Evolutionary conservation across 2,113 vertebrate species (phyloP).

Genomic region (Apteryx owenii): DNA sequence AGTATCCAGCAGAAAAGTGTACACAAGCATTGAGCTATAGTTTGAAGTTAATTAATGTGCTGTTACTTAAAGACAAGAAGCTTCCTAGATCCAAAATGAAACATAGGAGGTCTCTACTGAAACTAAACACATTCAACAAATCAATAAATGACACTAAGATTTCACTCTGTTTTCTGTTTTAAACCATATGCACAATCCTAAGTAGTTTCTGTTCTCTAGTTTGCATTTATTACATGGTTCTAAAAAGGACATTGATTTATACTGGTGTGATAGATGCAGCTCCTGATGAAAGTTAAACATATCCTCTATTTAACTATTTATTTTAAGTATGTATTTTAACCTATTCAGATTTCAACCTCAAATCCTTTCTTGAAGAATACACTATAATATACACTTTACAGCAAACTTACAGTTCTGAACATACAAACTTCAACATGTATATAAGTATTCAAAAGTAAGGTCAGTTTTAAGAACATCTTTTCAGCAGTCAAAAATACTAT

Average conservation of each 20-base stretch:
- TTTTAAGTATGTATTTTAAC: not conserved
- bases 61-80: not conserved
- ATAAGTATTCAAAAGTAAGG: not conserved
- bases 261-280: not conserved
- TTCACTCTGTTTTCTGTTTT: not conserved
- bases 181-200: not conserved
- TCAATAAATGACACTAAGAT: not conserved
- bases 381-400: not conserved
- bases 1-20: not conserved
- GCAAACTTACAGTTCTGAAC: not conserved
- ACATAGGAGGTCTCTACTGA: not conserved
- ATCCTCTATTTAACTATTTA: not conserved
- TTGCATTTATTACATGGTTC: not conserved
- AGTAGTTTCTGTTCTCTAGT: not conserved
- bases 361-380: not conserved
- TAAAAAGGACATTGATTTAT: not conserved
- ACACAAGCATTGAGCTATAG: not conserved
- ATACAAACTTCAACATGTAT: not conserved
- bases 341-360: not conserved
- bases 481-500: not conserved
- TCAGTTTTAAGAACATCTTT: not conserved
- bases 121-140: not conserved
- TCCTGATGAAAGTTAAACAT: not conserved
- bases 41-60: not conserved
- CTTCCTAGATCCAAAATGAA: not conserved